These are phyloP conservation scores for Sebastes glaucus DNA, from an alignment of 2,797 vertebrate species.

Conservation along the genomic window DNA sequence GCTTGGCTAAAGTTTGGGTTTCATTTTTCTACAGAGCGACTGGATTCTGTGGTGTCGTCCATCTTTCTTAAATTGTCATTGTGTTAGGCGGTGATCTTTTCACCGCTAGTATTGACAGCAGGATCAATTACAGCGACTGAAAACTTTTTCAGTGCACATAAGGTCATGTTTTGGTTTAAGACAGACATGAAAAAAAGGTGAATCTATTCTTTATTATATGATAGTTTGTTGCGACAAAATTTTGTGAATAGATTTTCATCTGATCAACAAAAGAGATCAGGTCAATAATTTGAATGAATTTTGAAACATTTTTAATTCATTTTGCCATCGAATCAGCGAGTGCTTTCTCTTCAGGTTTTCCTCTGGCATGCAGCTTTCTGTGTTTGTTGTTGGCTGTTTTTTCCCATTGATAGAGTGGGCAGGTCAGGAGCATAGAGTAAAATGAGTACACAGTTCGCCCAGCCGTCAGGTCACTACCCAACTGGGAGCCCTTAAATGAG, in stretches of 20 bases:
- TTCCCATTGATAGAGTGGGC: conserved; percentile 1
- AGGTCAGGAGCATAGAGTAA: conserved; percentile 40
- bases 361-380: conserved; percentile 1
- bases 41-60: background rate
- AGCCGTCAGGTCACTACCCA: conserved; percentile 49
- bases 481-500: conserved; percentile 54
- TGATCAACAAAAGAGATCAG: background rate
- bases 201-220: background rate
- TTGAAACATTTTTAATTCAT: background rate
- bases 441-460: conserved; percentile 45
- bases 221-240: background rate
- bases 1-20: background rate
- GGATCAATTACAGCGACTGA: background rate
- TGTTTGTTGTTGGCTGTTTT: conserved; percentile 19
- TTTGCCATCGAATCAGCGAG: background rate
- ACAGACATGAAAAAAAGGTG: background rate
- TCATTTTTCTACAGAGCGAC: background rate
- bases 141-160: background rate
- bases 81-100: background rate
- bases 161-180: background rate
- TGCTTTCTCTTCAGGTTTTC: background rate
- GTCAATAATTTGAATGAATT: background rate
- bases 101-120: background rate
- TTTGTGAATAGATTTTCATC: background rate
- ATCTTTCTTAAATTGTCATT: background rate